Evolutionary conservation across 1,140 invertebrate genomes (phyloP), one percentile per base, ranked within the genome.

Genomic region (Andrena cerasifolii): DNA sequence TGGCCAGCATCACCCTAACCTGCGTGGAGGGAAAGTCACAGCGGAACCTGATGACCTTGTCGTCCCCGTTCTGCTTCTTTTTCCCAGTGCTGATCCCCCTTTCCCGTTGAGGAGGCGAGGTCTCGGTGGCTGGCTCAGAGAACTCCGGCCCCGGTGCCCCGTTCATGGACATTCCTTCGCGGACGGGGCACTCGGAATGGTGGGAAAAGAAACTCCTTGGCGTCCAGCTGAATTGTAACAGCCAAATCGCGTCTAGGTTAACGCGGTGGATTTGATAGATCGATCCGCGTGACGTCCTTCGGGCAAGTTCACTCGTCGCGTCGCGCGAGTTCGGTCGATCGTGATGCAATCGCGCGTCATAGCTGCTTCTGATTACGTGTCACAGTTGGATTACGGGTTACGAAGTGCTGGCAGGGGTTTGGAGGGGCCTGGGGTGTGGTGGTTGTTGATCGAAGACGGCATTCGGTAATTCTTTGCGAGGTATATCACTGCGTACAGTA

Each of bases 1-100:
- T 82, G 8, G 89, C 80, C 31, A 89, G 63, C 83, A 90, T 87
- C 49, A 90, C 89, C 47, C 75, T 85, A 40, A 85, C 36, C 49
- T 87, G 86, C 45, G 87, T 90, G 31, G 88, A 87, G 16, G 71
- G 67, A 65, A 84, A 87, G 62, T 90, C 89, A 51, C 89, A 90
- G 7, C 88, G 84, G 51, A 87, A 90, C 78, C 73, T 88, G 63
- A 90, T 80, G 24, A 63, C 51, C 65, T 84, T 89, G 21, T 78
- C 78, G n/a, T 65, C 62, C 14, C 61, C 49, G 21, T 45, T 47
- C 12, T 70, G 54, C 40, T 66, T 82, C 43, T 61, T 81, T 45
- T 54, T 68, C 28, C 18, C 4, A 16, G 53, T n/a, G 14, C 21
- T 31, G 58, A 31, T 56, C 54, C 43, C 53, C 53, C 51, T 56